These are phyloP conservation scores for Drosophila subquinaria DNA, from an alignment of 2,888 invertebrate genomes.

Conservation along the genomic window DNA sequence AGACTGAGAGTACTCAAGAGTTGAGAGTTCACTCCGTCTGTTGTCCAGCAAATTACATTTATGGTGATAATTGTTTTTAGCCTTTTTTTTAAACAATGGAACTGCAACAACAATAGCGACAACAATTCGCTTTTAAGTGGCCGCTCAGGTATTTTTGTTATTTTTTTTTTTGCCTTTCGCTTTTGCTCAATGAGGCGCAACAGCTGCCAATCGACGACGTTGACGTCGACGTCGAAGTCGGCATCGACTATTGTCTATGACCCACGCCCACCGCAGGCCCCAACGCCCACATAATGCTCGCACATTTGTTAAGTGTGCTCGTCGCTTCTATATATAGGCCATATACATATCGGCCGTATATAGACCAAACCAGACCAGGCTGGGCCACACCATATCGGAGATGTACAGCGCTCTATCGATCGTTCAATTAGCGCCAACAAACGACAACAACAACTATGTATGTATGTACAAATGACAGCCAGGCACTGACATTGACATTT, in stretches of 20 bases:
- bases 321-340: conserved; percentile 45
- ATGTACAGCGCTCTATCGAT: conserved; percentile 67
- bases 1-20: neutral
- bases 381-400: conserved; percentile 32
- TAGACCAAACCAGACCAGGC: conserved; percentile 10
- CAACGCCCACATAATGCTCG: conserved; percentile 33
- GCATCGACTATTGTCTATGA: conserved; percentile 19
- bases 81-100: conserved; percentile 13
- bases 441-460: conserved; percentile 36
- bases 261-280: conserved; percentile 57
- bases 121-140: conserved; percentile 65
- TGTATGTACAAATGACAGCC: conserved; percentile 24
- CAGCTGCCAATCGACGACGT: conserved; percentile 60
- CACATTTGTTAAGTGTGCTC: conserved; percentile 45
- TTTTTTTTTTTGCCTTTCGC: conserved; percentile 60
- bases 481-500: conserved; percentile 74
- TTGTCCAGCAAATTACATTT: conserved; percentile 36
- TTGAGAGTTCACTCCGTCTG: conserved; percentile 2
- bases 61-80: conserved; percentile 53
- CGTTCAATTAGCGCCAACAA: conserved; percentile 73
- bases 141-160: conserved; percentile 40
- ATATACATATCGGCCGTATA: conserved; percentile 40
- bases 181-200: conserved; percentile 76
- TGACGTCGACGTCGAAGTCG: conserved; percentile 4
- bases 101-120: conserved; percentile 34